Percentiles rank a stretch among this genome's conserved stretches.
phyloP scores from a whole-genome alignment of 2,113 vertebrate species.

The Notiomystis cincta region DNA sequence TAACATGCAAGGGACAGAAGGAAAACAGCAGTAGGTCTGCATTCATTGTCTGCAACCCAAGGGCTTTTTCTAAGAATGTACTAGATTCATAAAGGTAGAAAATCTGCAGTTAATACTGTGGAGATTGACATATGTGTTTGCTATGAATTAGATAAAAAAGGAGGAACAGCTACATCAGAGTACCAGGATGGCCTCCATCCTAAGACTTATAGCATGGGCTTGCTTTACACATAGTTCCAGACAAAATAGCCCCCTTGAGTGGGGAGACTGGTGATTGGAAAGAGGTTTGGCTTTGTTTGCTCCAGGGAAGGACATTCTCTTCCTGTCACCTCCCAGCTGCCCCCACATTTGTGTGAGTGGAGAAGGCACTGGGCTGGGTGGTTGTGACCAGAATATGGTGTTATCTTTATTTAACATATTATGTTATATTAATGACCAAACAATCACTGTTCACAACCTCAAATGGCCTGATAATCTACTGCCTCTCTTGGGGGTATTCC shows the following conservation, averaged over 20 bases:
- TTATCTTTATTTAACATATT: not conserved
- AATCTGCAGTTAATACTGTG: not conserved
- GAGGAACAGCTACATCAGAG: not conserved
- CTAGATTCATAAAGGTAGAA: not conserved
- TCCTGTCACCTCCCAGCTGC: not conserved
- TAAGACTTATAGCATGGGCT: not conserved
- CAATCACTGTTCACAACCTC: not conserved
- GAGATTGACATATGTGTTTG: not conserved
- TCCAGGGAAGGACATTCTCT: not conserved
- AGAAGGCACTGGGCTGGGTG: not conserved
- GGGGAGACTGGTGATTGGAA: not conserved
- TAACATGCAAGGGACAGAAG: not conserved
- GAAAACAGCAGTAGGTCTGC: not conserved
- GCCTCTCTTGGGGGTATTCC: not conserved
- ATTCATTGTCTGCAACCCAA: not conserved
- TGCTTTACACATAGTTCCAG: not conserved
- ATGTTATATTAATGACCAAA: not conserved
- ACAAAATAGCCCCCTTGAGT: fast-evolving
- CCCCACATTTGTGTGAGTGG: not conserved
- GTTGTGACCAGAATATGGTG: not conserved
- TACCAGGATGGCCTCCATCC: not conserved
- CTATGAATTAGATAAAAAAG: not conserved
- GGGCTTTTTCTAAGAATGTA: not conserved
- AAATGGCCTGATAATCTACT: not conserved
- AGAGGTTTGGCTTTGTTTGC: not conserved